Evolutionary conservation across 1,140 invertebrate genomes (phyloP), one percentile per base, ranked within the genome.

Genomic region (Coelopa frigida): DNA sequence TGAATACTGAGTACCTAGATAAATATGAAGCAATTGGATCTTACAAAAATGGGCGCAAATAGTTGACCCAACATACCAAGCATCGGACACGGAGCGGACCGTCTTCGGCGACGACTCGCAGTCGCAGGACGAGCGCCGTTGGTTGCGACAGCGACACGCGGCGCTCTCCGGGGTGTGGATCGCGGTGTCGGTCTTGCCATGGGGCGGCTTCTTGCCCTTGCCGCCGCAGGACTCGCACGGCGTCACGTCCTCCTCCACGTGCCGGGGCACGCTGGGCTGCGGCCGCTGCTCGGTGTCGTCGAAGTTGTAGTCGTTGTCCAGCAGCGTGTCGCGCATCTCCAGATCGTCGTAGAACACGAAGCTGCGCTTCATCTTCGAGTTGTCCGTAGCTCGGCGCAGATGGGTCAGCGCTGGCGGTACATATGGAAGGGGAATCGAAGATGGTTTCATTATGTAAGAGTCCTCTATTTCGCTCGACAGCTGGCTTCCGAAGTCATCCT

Each of bases 1-100:
- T 49, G 48, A 44, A 49, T 17, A 49, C 48, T 45, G 48, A 44
- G 37, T 49, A 49, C 48, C 48, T 49, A 24, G 11, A 29, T 24
- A 15, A 12, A 29, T 24, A 15, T 35, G 3, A 32, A 45, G 22
- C 29, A 26, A 45, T 14, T 45, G 17, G 10, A 20, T 32, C 20
- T 47, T 43, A 40, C 21, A n/a, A 15, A 48, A 38, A 31, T 32
- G n/a, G 18, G 5, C 24, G 26, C 18, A 11, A 12, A 23, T 8
- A 2, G 26, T 33, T 5, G 20, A 21, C 24, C 18, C 24, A 10
- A 18, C 29, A 14, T 48, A 48, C 46, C 46, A 48, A 29, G 36
- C 22, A 32, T 48, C 32, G 8, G 14, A 15, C 22, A 48, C 17
- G 18, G 46, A 48, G 6, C 46, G 26, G 4, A 18, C 3, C 21